phyloP scores from a whole-genome alignment of 2,113 vertebrate genomes.

The Cyanoderma ruficeps region DNA sequence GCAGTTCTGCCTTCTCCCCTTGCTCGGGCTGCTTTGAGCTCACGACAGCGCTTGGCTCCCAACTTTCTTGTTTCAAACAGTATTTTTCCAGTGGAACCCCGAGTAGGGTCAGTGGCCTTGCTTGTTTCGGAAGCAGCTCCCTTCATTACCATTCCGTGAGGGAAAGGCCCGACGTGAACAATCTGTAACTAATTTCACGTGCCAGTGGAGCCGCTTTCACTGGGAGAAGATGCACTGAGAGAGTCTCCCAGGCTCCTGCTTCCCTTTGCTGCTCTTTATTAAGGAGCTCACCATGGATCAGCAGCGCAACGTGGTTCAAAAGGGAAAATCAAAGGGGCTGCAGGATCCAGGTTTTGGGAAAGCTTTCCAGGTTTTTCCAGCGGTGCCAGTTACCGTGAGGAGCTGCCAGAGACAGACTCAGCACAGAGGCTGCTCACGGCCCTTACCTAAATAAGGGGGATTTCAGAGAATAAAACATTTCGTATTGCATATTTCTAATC shows the following conservation, averaged over 20 bases:
- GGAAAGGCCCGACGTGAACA: not conserved
- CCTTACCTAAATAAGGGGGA: not conserved
- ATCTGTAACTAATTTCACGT: conserved; percentile 50
- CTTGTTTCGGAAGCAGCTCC: conserved; percentile 40
- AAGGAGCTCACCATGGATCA: not conserved
- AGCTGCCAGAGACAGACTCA: not conserved
- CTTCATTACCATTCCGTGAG: not conserved
- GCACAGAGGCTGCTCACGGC: not conserved
- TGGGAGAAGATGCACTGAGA: not conserved
- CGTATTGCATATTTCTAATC: not conserved
- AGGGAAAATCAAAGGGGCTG: not conserved
- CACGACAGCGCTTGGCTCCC: rapidly evolving
- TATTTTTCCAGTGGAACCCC: not conserved
- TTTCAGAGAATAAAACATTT: not conserved
- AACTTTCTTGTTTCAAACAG: not conserved
- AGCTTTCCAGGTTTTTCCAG: not conserved
- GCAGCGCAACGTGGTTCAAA: not conserved
- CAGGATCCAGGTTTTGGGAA: not conserved
- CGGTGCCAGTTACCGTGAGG: rapidly evolving
- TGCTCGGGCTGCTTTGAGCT: not conserved
- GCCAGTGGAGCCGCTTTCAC: not conserved
- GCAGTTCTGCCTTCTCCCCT: not conserved
- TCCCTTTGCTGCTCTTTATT: not conserved
- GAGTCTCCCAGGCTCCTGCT: not conserved
- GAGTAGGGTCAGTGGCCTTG: conserved; percentile 9